Conservation (phyloP, 2,113 vertebrate genomes). For the Erpornis zantholeuca region DNA sequence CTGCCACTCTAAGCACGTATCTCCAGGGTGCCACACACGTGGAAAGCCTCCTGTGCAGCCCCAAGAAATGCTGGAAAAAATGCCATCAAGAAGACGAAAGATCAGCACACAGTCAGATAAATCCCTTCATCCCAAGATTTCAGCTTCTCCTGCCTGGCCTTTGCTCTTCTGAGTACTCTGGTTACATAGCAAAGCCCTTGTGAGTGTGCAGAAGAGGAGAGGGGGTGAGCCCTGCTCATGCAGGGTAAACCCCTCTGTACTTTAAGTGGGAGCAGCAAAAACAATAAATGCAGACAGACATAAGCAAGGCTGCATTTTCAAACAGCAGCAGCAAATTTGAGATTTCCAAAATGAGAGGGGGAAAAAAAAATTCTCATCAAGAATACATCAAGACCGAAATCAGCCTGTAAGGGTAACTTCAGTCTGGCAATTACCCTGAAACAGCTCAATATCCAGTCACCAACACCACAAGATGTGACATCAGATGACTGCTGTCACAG, state of each 20-base stretch:
- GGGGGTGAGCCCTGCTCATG: neutral
- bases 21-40: accelerated
- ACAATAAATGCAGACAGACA: neutral
- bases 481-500: neutral
- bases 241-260: neutral
- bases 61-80: neutral
- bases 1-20: accelerated
- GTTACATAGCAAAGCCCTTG: neutral
- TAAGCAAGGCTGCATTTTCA: neutral
- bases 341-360: neutral
- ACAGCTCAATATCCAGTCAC: neutral
- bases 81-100: neutral
- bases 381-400: neutral
- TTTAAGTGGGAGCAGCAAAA: neutral
- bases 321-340: neutral
- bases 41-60: neutral
- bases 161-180: neutral
- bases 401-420: neutral
- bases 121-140: neutral
- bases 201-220: neutral
- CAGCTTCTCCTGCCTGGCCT: neutral
- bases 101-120: neutral
- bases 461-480: neutral
- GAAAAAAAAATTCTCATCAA: neutral
- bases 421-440: neutral